Evolutionary conservation across 1,140 invertebrate species (phyloP), one percentile per base, ranked within the genome.

Genomic region (Drosophila funebris): DNA sequence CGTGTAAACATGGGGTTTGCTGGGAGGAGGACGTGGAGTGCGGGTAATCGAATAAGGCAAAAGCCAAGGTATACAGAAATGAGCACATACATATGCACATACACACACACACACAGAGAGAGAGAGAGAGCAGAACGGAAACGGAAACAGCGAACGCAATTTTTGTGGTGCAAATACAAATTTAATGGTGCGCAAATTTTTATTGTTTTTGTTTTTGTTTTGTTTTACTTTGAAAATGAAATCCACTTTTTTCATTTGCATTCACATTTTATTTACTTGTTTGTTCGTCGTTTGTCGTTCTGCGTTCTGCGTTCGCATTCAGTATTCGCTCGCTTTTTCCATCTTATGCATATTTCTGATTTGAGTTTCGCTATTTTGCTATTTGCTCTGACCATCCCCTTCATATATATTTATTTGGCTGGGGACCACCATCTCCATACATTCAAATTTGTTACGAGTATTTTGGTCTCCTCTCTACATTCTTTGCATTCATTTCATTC

Each of bases 171-270:
- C 44, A 61, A 78, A 62, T 57, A 75, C 66, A 88, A 88, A 88
- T 82, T 85, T 88, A 85, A 85, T 85, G 82, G 83, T 56, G 78
- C 83, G 83, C 70, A 88, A 78, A 82, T 88, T 87, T 85, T 78
- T 76, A 85, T 85, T 87, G 83, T 78, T 84, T 52, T 56, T 80
- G 67, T 22, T 33, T 44, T 58, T 33, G 9, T 31, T 20, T 33
- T 36, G 78, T 83, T 78, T 72, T 33, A 73, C 80, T 85, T 84
- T 76, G 60, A 76, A 68, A 54, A 31, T 46, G 39, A 16, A 76
- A 67, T 85, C 75, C n/a, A 46, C 39, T 72, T 44, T 61, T 50
- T 56, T 61, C 67, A 52, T 63, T 84, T 84, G 80, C 67, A 76
- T 69, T 64, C 60, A 48, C 53, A 44, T 57, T 73, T 64, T 79